phyloP scores from a whole-genome alignment of 2,888 invertebrate species.

The Caenorhabditis sp. region DNA sequence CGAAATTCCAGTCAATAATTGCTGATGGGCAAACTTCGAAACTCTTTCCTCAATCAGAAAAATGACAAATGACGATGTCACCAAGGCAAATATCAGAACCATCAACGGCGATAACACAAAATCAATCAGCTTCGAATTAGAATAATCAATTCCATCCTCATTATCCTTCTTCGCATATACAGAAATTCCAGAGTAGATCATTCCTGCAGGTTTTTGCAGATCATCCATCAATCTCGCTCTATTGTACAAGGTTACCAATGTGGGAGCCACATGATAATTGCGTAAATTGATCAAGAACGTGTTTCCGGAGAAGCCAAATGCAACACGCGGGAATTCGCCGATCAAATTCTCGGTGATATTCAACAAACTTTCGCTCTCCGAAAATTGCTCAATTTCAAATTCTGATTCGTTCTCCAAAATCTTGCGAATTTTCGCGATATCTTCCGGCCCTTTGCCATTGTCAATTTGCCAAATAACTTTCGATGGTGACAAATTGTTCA shows the following conservation, averaged over 20 bases:
- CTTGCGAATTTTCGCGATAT: not conserved
- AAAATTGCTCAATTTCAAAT: not conserved
- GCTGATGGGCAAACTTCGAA: constrained; percentile 62
- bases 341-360: not conserved
- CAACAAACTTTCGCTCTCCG: not conserved
- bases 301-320: constrained; percentile 13
- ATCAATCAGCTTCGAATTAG: not conserved
- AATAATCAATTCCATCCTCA: not conserved
- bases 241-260: constrained; percentile 18
- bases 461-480: too few relatives aligned
- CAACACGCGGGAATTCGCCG: constrained; percentile 25
- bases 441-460: too few relatives aligned
- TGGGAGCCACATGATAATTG: constrained; percentile 27
- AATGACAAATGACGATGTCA: constrained; percentile 62
- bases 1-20: constrained; percentile 63
- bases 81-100: constrained; percentile 58
- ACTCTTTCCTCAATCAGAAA: constrained; percentile 61
- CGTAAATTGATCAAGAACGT: constrained; percentile 15
- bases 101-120: constrained; percentile 42
- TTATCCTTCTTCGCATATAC: not conserved
- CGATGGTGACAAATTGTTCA: too few relatives aligned
- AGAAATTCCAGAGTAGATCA: not conserved
- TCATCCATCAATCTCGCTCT: constrained; percentile 18
- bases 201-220: not conserved
- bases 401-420: not conserved